Evolutionary conservation across 1,140 invertebrate species (phyloP).

Genomic region (Pseudomyrmex gracilis): DNA sequence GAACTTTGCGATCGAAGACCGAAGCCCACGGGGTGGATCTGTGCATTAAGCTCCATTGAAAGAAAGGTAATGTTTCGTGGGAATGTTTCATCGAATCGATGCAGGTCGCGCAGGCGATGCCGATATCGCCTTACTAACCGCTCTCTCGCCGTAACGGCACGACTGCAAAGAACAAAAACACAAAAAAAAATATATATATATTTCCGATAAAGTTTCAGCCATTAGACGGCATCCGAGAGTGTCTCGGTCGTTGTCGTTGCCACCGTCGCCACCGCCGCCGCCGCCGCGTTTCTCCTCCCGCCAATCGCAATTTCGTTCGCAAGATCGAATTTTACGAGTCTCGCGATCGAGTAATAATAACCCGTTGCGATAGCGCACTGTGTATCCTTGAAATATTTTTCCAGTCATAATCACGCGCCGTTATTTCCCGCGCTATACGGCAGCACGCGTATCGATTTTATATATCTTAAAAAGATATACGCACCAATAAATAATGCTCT

Average conservation of each 20-base stretch:
- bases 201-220: constrained; percentile 54
- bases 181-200: constrained; percentile 41
- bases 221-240: constrained; percentile 39
- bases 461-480: constrained; percentile 30
- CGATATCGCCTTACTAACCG: constrained; percentile 58
- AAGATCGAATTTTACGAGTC: constrained; percentile 54
- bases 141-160: constrained; percentile 36
- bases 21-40: constrained; percentile 65
- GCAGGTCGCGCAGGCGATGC: constrained; percentile 43
- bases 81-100: constrained; percentile 61
- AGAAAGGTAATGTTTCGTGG: constrained; percentile 53
- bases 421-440: constrained; percentile 39
- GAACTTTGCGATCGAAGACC: constrained; percentile 65
- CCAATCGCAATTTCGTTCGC: constrained; percentile 46
- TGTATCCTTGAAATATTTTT: constrained; percentile 44
- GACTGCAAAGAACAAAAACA: constrained; percentile 25
- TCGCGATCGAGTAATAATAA: constrained; percentile 55
- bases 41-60: constrained; percentile 63
- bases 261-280: not conserved
- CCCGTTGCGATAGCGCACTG: constrained; percentile 21
- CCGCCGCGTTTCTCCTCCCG: constrained; percentile 25
- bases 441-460: constrained; percentile 43
- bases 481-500: constrained; percentile 28
- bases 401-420: constrained; percentile 51
- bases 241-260: not conserved